A percentile compares a stretch with the other conserved stretches of the same genome.
Conservation (phyloP, 2,888 invertebrate genomes). For the Harpalus rufipes region DNA sequence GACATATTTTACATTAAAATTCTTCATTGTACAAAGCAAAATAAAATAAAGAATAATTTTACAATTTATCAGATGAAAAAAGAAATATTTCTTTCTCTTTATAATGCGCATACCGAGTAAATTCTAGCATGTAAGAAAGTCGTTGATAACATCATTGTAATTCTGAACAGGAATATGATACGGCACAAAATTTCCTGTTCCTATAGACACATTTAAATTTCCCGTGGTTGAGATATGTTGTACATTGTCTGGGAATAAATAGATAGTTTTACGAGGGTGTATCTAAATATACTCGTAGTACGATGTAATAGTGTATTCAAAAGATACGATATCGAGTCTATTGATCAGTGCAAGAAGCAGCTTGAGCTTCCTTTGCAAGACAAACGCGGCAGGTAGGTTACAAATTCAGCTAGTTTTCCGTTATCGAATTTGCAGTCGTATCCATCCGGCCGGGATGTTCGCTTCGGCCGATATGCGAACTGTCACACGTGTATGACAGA, state of each 20-base stretch:
- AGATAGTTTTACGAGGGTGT: not conserved
- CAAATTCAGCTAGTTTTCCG: slow-evolving; percentile 47
- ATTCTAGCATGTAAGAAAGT: not conserved
- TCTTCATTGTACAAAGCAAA: not conserved
- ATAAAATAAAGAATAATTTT: not conserved
- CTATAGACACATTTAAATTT: not conserved
- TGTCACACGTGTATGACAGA: slow-evolving; percentile 64
- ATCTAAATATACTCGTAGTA: slow-evolving; percentile 2
- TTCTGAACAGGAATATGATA: not conserved
- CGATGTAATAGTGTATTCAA: slow-evolving; percentile 26
- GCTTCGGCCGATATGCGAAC: slow-evolving; percentile 62
- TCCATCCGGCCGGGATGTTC: slow-evolving; percentile 29
- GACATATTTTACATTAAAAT: too few species aligned
- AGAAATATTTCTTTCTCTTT: slow-evolving; percentile 3
- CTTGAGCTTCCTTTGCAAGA: slow-evolving; percentile 21
- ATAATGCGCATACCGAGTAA: not conserved
- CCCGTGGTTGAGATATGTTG: not conserved
- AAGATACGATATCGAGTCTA: slow-evolving; percentile 45
- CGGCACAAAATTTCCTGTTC: slow-evolving; percentile 1
- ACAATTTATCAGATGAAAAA: not conserved
- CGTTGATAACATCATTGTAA: not conserved
- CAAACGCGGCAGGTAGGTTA: slow-evolving; percentile 41
- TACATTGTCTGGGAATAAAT: not conserved
- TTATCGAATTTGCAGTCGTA: slow-evolving; percentile 60
- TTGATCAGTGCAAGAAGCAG: slow-evolving; percentile 25